phyloP scores from a whole-genome alignment of 2,888 invertebrate species.

The Anaspis maculata region DNA sequence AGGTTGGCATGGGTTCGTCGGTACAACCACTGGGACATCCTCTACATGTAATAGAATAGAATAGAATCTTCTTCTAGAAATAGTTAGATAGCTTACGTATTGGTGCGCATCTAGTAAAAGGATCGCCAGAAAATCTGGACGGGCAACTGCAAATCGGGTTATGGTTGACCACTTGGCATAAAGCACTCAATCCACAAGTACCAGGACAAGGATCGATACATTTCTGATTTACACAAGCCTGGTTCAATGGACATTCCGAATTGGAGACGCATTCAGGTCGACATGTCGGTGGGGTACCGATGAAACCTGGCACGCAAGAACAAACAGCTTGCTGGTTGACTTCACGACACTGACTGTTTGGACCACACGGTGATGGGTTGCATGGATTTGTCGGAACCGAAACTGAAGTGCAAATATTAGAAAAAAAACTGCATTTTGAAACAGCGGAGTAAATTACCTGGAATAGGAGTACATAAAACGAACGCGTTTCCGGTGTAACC shows the following conservation, averaged over 20 bases:
- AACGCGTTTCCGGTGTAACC: conserved; percentile 72
- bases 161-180: conserved; percentile 59
- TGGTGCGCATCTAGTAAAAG: conserved; percentile 32
- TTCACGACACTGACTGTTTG: conserved; percentile 58
- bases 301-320: conserved; percentile 55
- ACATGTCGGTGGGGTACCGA: conserved; percentile 64
- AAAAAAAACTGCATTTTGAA: no score
- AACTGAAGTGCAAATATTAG: no score
- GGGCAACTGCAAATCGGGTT: conserved; percentile 56
- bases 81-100: conserved; percentile 11
- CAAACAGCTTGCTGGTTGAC: conserved; percentile 59
- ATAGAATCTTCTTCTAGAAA: no score
- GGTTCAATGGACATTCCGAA: conserved; percentile 57
- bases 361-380: conserved; percentile 66
- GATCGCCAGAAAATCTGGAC: conserved; percentile 50
- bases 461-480: conserved; percentile 50
- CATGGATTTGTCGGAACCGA: conserved; percentile 21
- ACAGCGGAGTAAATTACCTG: no score
- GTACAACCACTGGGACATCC: conserved; percentile 37
- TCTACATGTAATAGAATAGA: conserved; percentile 10
- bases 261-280: conserved; percentile 60
- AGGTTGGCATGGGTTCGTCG: conserved; percentile 55
- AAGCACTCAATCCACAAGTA: conserved; percentile 59
- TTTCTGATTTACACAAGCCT: conserved; percentile 59
- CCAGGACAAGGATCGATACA: conserved; percentile 66